Percentiles rank a stretch among this genome's conserved stretches.
These are phyloP conservation scores for Podarcis lilfordi DNA, from an alignment of 2,797 vertebrate genomes.

Conservation along the genomic window DNA sequence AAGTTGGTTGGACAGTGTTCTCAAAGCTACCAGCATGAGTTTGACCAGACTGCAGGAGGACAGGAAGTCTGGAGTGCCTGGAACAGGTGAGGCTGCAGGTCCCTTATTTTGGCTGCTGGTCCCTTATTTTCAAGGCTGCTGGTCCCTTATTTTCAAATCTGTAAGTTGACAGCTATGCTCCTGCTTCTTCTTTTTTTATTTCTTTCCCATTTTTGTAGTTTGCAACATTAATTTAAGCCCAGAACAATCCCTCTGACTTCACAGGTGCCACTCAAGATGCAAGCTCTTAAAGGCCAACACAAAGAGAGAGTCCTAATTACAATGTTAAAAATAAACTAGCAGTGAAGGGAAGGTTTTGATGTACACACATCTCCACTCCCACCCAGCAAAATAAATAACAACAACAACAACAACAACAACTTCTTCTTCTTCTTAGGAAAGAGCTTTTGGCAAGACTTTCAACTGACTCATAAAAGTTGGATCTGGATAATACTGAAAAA, in stretches of 20 bases:
- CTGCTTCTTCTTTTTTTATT: neutral
- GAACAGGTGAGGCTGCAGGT: too few species aligned
- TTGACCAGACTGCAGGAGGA: too few species aligned
- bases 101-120: too few species aligned
- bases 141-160: too few species aligned
- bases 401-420: neutral
- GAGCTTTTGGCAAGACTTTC: neutral
- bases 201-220: slow-evolving; percentile 9
- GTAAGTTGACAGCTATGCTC: too few species aligned
- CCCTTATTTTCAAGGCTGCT: too few species aligned
- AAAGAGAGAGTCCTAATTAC: neutral
- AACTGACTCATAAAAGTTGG: neutral
- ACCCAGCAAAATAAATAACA: neutral
- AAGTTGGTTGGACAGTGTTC: too few species aligned
- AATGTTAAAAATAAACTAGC: neutral
- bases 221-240: neutral
- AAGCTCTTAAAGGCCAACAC: neutral
- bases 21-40: too few species aligned
- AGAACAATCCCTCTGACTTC: neutral
- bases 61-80: too few species aligned
- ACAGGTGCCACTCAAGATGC: slow-evolving; percentile 9
- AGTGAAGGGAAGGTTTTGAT: neutral
- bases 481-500: neutral
- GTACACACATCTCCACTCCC: neutral
- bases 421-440: neutral